phyloP scores from a whole-genome alignment of 1,140 invertebrate genomes.

The Caenorhabditis briggsae region DNA sequence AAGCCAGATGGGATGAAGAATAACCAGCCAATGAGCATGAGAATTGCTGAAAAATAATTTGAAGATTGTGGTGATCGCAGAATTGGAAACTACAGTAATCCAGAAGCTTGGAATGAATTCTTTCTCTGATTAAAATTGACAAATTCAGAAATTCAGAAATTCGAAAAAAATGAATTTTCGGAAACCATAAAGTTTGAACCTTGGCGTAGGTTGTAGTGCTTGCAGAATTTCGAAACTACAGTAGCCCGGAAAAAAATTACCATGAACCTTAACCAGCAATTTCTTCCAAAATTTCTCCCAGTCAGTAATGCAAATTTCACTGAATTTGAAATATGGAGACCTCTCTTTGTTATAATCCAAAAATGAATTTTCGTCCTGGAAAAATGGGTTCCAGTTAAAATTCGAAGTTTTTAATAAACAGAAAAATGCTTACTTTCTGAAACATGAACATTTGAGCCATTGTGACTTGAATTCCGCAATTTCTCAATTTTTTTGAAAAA shows the following conservation, averaged over 20 bases:
- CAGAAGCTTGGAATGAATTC: no score
- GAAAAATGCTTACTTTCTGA: no score
- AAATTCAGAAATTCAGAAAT: no score
- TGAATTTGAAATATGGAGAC: background rate
- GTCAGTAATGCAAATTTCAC: background rate
- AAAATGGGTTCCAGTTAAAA: background rate
- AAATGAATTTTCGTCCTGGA: background rate
- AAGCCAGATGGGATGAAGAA: slow-evolving; percentile 12
- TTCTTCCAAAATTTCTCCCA: background rate
- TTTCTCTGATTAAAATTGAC: no score
- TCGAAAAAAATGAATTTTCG: no score
- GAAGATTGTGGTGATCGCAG: no score
- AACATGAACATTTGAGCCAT: no score
- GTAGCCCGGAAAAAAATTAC: background rate
- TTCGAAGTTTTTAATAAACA: no score
- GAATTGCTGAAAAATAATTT: background rate
- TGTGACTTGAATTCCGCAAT: no score
- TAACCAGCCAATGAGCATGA: slow-evolving; percentile 14
- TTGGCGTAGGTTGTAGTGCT: no score
- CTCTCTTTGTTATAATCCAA: background rate
- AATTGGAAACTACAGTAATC: background rate
- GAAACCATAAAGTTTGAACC: no score
- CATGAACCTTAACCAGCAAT: background rate
- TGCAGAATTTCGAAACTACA: background rate
- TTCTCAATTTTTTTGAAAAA: no score